phyloP scores from a whole-genome alignment of 1,140 invertebrate genomes.

The Drosophila ohnishii region DNA sequence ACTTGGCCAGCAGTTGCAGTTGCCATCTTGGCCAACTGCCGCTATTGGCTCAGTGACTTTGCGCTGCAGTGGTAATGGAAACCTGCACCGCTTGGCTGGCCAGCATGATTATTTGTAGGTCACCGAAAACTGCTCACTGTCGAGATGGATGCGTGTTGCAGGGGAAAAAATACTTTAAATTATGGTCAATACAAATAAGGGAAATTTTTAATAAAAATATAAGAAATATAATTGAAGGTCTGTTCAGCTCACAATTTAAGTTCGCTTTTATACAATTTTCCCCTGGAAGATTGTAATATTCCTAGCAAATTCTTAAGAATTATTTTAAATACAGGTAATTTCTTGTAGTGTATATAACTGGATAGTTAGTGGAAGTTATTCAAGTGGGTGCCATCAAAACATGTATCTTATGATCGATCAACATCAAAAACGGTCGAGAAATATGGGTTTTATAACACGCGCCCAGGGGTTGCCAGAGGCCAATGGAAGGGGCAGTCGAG shows the following conservation, averaged over 20 bases:
- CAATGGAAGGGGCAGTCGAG: conserved; percentile 55
- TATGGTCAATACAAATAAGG: background rate
- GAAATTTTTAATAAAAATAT: background rate
- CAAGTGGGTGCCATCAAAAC: conserved; percentile 13
- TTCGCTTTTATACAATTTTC: background rate
- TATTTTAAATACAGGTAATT: too few relatives aligned
- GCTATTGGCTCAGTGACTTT: conserved; percentile 54
- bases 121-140: conserved; percentile 48
- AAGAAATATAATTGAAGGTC: background rate
- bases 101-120: conserved; percentile 82
- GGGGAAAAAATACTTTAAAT: background rate
- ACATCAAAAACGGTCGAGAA: conserved; percentile 22
- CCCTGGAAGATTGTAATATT: background rate
- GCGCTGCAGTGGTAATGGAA: conserved; percentile 75
- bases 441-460: conserved; percentile 33
- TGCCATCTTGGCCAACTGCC: conserved; percentile 53
- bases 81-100: conserved; percentile 79
- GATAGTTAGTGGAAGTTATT: background rate
- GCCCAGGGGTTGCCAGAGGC: conserved; percentile 48
- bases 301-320: too few relatives aligned
- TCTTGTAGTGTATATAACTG: background rate
- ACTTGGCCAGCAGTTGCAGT: conserved; percentile 56
- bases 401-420: conserved; percentile 17
- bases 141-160: conserved; percentile 14
- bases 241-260: background rate